Evolutionary conservation across 1,140 invertebrate genomes (phyloP).

Genomic region (Bombus impatiens): DNA sequence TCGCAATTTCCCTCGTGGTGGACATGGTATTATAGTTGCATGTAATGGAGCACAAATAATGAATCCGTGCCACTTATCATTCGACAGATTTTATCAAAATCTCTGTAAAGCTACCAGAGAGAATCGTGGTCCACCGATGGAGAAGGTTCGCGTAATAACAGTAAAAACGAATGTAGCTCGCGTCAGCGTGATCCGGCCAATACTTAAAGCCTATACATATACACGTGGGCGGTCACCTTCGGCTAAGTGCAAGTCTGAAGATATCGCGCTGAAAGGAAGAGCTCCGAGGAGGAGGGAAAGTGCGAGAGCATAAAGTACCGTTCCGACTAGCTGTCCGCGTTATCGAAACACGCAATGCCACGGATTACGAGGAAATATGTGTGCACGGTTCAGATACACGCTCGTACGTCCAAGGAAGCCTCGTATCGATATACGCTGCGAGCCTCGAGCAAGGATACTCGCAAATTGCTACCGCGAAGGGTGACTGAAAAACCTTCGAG

Average conservation of each 20-base stretch:
- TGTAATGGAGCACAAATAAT: conserved; percentile 33
- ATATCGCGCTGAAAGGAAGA: conserved; percentile 75
- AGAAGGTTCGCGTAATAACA: conserved; percentile 48
- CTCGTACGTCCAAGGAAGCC: conserved; percentile 34
- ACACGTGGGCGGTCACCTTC: conserved; percentile 64
- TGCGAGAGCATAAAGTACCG: conserved; percentile 79
- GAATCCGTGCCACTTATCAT: conserved; percentile 22
- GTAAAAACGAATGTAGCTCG: conserved; percentile 53
- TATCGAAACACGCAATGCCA: conserved; percentile 80
- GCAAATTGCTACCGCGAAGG: conserved; percentile 42
- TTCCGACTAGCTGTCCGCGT: conserved; percentile 68
- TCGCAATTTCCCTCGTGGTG: not conserved
- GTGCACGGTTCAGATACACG: conserved; percentile 60
- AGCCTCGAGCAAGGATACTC: conserved; percentile 2
- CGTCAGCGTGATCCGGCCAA: conserved; percentile 52
- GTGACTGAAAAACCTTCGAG: not conserved
- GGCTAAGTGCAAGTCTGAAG: conserved; percentile 68
- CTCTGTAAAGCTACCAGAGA: conserved; percentile 29
- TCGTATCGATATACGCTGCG: conserved; percentile 25
- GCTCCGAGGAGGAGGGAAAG: conserved; percentile 62
- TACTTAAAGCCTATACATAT: conserved; percentile 13
- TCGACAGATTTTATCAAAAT: conserved; percentile 45
- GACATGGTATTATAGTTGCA: not conserved
- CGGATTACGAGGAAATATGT: conserved; percentile 74
- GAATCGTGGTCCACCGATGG: not conserved